These are phyloP conservation scores for Vidua macroura DNA, from an alignment of 2,113 vertebrate species.

Conservation along the genomic window DNA sequence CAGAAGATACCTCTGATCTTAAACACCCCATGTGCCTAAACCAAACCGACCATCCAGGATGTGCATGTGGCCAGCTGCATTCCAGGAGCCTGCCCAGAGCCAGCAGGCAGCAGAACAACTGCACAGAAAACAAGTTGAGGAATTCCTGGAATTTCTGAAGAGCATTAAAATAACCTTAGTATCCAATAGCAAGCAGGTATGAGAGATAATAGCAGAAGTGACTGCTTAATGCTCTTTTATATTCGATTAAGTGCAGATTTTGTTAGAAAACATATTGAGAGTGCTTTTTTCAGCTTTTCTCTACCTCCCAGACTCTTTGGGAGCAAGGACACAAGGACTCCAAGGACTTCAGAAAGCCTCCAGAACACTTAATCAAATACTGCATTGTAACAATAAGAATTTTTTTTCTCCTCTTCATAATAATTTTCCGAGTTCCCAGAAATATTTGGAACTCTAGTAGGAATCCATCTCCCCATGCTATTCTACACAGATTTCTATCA, in stretches of 20 bases:
- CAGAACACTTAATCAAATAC: neutral
- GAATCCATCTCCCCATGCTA: neutral
- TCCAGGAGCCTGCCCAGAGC: constrained; percentile 13
- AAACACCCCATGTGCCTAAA: neutral
- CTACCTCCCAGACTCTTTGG: neutral
- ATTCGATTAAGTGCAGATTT: constrained; percentile 7
- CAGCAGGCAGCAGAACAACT: neutral
- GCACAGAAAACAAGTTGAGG: neutral
- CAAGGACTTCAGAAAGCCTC: neutral
- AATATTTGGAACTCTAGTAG: neutral
- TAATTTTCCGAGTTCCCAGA: neutral
- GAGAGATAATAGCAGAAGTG: constrained; percentile 25
- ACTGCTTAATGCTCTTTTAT: neutral
- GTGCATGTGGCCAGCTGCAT: neutral
- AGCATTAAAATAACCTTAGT: constrained; percentile 1
- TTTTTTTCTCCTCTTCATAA: neutral
- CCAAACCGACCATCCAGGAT: neutral
- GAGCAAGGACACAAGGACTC: neutral
- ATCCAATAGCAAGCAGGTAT: neutral
- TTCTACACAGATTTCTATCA: constrained; percentile 3
- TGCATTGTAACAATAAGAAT: neutral
- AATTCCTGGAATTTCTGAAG: constrained; percentile 56
- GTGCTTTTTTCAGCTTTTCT: neutral
- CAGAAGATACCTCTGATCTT: neutral
- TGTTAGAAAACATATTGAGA: neutral